A percentile compares a stretch with the other conserved stretches of the same genome.
These are phyloP conservation scores for Drosophila testacea DNA, from an alignment of 2,888 invertebrate genomes.

Conservation along the genomic window DNA sequence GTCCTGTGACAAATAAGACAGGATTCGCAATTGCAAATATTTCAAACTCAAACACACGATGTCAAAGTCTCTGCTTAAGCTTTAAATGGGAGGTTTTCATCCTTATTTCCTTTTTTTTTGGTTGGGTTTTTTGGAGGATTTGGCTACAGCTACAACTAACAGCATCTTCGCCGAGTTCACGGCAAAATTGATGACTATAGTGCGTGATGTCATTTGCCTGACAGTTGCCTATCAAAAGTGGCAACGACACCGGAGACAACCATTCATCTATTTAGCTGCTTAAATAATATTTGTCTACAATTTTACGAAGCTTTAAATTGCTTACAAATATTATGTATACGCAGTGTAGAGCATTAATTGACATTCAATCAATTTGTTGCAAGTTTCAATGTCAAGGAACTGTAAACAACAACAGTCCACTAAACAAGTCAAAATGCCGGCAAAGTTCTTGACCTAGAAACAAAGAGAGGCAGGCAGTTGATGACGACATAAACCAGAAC, in stretches of 20 bases:
- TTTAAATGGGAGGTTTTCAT: constrained; percentile 50
- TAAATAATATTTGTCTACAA: not conserved
- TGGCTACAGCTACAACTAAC: constrained; percentile 28
- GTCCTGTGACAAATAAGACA: constrained; percentile 79
- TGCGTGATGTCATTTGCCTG: constrained; percentile 81
- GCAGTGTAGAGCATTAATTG: constrained; percentile 20
- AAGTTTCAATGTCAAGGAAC: constrained; percentile 6
- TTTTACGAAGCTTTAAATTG: not conserved
- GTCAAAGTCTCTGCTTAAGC: constrained; percentile 63
- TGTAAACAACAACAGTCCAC: constrained; percentile 20
- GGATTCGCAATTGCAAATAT: constrained; percentile 81
- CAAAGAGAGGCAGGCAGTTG: constrained; percentile 67
- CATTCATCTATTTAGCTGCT: constrained; percentile 22
- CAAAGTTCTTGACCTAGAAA: constrained; percentile 84
- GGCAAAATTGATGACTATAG: constrained; percentile 78
- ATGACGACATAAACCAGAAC: constrained; percentile 68
- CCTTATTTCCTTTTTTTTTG: constrained; percentile 33
- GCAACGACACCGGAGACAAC: constrained; percentile 15
- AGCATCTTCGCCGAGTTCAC: constrained; percentile 31
- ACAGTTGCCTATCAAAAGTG: constrained; percentile 67
- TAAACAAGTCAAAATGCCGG: constrained; percentile 52
- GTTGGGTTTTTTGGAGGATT: constrained; percentile 48
- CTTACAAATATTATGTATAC: constrained; percentile 26
- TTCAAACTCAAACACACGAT: constrained; percentile 74
- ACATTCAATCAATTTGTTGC: not conserved